Conservation (phyloP, 2,113 vertebrate species). For the Ceyx margarethae region DNA sequence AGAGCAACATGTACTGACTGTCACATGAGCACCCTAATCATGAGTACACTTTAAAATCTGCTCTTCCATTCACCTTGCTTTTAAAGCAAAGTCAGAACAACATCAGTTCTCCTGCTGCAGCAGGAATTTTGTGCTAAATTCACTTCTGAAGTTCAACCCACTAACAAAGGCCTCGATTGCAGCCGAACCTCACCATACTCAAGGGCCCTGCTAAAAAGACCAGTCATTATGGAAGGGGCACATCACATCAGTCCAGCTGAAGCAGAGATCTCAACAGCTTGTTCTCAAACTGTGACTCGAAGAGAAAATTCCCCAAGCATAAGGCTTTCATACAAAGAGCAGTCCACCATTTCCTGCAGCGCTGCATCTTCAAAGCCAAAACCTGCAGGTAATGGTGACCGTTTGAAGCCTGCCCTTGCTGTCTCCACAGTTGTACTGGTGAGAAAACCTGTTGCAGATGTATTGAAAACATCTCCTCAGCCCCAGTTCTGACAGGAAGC, state of each 20-base stretch:
- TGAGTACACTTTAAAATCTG: not conserved
- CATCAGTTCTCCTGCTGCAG: not conserved
- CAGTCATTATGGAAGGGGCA: not conserved
- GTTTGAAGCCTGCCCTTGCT: not conserved
- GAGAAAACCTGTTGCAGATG: not conserved
- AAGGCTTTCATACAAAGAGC: not conserved
- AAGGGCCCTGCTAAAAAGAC: not conserved
- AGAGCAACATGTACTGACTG: not conserved
- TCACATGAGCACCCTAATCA: not conserved
- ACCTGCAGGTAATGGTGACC: not conserved
- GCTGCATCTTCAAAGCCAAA: not conserved
- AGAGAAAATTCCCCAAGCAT: not conserved
- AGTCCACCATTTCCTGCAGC: not conserved
- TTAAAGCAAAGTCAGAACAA: not conserved
- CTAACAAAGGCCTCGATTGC: not conserved
- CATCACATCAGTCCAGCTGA: not conserved
- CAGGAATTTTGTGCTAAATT: not conserved
- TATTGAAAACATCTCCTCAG: not conserved
- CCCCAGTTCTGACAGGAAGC: not conserved
- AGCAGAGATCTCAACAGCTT: not conserved
- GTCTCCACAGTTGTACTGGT: fast-evolving
- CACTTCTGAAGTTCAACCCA: not conserved
- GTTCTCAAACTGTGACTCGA: not conserved
- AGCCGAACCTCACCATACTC: not conserved
- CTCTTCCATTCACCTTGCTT: not conserved